phyloP scores from a whole-genome alignment of 2,113 vertebrate genomes.

The Macquaria ambigua region DNA sequence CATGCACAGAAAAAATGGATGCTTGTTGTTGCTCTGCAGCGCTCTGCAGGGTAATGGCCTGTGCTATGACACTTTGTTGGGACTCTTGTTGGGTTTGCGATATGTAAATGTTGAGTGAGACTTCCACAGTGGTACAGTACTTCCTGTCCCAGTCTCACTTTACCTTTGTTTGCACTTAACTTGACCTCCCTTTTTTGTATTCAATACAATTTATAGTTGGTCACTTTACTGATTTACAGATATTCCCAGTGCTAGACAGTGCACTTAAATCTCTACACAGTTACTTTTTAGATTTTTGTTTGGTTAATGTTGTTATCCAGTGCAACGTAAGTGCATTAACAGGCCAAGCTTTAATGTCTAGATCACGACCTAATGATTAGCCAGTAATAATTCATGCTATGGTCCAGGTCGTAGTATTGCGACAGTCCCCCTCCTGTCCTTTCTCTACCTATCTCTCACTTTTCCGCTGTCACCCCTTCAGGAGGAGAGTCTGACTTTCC shows the following conservation, averaged over 20 bases:
- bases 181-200: not conserved
- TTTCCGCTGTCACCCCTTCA: conserved; percentile 54
- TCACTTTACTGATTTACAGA: not conserved
- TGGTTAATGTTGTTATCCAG: not conserved
- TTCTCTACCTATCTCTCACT: not conserved
- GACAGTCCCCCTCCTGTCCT: not conserved
- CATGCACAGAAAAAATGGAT: not conserved
- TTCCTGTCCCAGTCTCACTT: not conserved
- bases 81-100: not conserved
- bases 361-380: not conserved
- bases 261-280: not conserved
- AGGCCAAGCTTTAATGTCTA: not conserved
- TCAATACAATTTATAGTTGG: not conserved
- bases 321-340: not conserved
- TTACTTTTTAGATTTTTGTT: not conserved
- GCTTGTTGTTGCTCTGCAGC: too few relatives aligned
- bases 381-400: not conserved
- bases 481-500: conserved; percentile 89
- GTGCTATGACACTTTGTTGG: not conserved
- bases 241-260: not conserved
- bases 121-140: not conserved
- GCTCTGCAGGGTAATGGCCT: not conserved
- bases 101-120: conserved; percentile 1
- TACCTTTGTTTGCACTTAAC: conserved; percentile 10
- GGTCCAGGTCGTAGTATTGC: not conserved